Conservation (phyloP, 2,113 vertebrate genomes). For the Cyanoderma ruficeps region DNA sequence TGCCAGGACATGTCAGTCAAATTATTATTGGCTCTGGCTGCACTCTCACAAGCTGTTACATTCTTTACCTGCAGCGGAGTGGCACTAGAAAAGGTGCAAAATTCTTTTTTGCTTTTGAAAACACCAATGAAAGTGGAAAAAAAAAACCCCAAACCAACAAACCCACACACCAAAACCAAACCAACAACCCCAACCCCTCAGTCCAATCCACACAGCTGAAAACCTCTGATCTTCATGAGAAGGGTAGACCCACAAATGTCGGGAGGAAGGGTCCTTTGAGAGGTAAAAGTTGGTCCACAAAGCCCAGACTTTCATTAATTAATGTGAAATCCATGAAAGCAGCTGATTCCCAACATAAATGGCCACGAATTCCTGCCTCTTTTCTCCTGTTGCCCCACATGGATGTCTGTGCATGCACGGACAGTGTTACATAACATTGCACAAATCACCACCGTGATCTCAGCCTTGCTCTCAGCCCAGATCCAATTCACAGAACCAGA, state of each 20-base stretch:
- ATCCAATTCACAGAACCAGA: not conserved
- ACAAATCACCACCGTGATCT: not conserved
- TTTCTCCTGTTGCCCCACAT: not conserved
- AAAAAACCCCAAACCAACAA: not conserved
- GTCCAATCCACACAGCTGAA: slow-evolving; percentile 47
- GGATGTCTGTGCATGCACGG: fast-evolving
- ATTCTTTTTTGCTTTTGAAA: slow-evolving; percentile 77
- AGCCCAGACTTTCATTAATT: not conserved
- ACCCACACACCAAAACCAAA: not conserved
- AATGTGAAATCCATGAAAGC: not conserved
- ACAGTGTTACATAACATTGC: not conserved
- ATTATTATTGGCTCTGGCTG: slow-evolving; percentile 74
- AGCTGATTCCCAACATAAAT: not conserved
- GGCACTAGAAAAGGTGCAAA: slow-evolving; percentile 72
- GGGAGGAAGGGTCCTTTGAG: slow-evolving; percentile 31
- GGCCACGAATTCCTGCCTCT: not conserved
- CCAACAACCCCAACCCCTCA: not conserved
- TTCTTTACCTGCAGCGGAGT: slow-evolving; percentile 78
- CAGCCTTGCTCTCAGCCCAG: not conserved
- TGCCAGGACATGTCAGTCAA: slow-evolving; percentile 65
- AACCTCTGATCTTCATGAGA: slow-evolving; percentile 1
- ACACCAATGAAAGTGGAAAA: slow-evolving; percentile 59
- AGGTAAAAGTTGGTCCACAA: not conserved
- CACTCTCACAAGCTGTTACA: slow-evolving; percentile 72
- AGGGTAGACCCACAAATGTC: not conserved